Conservation (phyloP, 53 echinoderm and acorn worm species). For the Antedon mediterranea region DNA sequence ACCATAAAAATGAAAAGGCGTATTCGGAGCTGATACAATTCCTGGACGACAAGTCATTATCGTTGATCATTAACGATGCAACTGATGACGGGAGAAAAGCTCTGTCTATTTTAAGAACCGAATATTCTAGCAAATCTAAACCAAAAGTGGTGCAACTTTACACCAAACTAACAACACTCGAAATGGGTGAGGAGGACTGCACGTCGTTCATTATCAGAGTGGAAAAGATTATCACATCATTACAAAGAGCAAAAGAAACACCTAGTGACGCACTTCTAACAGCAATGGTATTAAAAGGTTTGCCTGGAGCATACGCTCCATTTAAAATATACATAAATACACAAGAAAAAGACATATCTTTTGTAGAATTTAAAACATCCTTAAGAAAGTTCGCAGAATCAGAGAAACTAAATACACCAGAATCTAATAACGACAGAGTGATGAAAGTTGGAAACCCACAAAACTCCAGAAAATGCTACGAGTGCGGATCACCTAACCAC, state of each 20-base stretch:
- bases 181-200: background rate
- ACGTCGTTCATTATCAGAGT: slow-evolving; percentile 6
- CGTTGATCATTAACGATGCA: slow-evolving; percentile 6
- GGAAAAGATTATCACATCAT: background rate
- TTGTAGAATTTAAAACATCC: background rate
- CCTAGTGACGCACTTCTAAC: background rate
- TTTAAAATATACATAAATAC: background rate
- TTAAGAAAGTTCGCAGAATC: slow-evolving; percentile 2
- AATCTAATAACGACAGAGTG: background rate
- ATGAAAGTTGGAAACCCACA: background rate
- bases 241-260: background rate
- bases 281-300: slow-evolving; percentile 8
- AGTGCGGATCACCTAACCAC: background rate
- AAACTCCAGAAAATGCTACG: background rate
- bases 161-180: slow-evolving; percentile 1
- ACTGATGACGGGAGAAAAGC: background rate
- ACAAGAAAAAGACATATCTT: background rate
- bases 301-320: background rate
- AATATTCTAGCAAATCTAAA: slow-evolving; percentile 1
- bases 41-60: slow-evolving; percentile 1
- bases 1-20: slow-evolving; percentile 5
- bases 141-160: background rate
- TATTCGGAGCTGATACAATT: slow-evolving; percentile 6
- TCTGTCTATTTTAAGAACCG: background rate
- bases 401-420: background rate